Evolutionary conservation across 2,113 vertebrate genomes (phyloP).

Genomic region (Cranoglanis bouderius): DNA sequence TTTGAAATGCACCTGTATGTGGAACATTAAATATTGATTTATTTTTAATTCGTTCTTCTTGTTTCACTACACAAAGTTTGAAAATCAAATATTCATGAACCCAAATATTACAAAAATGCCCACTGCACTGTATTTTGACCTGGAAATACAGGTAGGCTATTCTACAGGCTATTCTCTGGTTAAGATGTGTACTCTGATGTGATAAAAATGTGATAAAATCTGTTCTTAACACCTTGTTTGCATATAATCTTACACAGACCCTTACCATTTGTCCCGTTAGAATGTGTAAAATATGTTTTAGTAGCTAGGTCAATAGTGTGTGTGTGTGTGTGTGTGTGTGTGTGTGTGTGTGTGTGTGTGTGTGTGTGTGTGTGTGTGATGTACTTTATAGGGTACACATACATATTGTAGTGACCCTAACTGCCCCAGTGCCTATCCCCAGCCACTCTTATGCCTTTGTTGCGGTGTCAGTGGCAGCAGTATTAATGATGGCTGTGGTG

Average conservation of each 20-base stretch:
- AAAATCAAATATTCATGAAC: not conserved
- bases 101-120: not conserved
- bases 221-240: too few species aligned
- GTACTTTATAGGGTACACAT: not conserved
- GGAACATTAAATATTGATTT: not conserved
- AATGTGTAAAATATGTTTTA: not conserved
- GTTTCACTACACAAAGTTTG: not conserved
- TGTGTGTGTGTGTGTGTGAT: not conserved
- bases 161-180: not conserved
- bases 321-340: not conserved
- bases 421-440: not conserved
- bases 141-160: not conserved
- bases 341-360: not conserved
- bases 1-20: not conserved
- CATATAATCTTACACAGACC: not conserved
- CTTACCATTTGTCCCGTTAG: not conserved
- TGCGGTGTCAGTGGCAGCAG: not conserved
- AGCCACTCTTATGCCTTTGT: not conserved
- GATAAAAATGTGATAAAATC: too few species aligned
- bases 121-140: not conserved
- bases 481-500: conserved; percentile 37
- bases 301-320: not conserved
- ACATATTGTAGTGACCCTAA: not conserved
- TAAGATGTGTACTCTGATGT: not conserved
- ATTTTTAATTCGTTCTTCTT: not conserved